A percentile compares a stretch with the other conserved stretches of the same genome.
Conservation (phyloP, 2,888 invertebrate genomes). For the Zeuzera pyrina region DNA sequence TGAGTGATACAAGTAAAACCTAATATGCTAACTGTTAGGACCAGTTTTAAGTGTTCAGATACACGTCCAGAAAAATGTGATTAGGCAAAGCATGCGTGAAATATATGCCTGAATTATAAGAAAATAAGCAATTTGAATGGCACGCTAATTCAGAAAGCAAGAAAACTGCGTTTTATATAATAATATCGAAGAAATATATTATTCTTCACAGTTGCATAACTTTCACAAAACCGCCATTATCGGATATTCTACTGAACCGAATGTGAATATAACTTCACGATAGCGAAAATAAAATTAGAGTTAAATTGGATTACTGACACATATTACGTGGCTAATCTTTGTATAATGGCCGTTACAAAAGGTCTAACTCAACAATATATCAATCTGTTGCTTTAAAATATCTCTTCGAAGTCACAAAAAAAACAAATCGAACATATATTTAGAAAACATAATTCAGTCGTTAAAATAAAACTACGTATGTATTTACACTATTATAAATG, state of each 20-base stretch:
- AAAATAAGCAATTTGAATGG: slow-evolving; percentile 20
- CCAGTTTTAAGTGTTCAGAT: slow-evolving; percentile 65
- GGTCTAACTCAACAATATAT: too few relatives aligned
- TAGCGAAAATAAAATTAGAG: too few relatives aligned
- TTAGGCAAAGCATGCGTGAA: slow-evolving; percentile 66
- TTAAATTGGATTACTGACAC: too few relatives aligned
- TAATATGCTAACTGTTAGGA: slow-evolving; percentile 45
- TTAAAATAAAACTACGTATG: slow-evolving; percentile 58
- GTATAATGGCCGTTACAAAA: too few relatives aligned
- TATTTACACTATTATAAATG: slow-evolving; percentile 70
- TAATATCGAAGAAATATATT: not conserved
- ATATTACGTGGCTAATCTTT: too few relatives aligned
- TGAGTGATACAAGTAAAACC: slow-evolving; percentile 33
- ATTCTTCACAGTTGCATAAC: not conserved
- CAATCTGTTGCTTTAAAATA: not conserved
- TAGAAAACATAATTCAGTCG: slow-evolving; percentile 46
- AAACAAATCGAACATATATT: slow-evolving; percentile 34
- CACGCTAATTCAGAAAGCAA: too few relatives aligned
- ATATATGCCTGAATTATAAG: slow-evolving; percentile 52
- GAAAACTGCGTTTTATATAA: too few relatives aligned
- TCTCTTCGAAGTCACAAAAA: slow-evolving; percentile 28
- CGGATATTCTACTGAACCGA: too few relatives aligned
- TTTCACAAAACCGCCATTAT: too few relatives aligned
- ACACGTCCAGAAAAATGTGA: slow-evolving; percentile 65
- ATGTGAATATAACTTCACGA: too few relatives aligned